Evolutionary conservation across 1,140 invertebrate genomes (phyloP), one percentile per base, ranked within the genome.

Genomic region (Chymomyza costata): DNA sequence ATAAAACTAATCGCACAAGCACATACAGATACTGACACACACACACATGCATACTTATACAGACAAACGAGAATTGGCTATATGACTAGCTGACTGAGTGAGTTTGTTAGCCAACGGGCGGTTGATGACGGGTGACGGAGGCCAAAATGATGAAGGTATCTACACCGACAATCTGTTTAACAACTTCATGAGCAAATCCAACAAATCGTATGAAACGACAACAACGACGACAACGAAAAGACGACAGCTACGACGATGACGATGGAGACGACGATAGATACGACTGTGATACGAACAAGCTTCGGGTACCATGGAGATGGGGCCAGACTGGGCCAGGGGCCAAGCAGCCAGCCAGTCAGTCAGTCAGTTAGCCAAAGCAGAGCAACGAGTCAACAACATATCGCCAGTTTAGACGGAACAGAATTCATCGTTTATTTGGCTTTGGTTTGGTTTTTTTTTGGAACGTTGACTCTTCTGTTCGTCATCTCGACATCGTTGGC

Each of bases 181-280:
- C 81, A 83, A 83, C 81, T 83, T 83, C 81, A 83, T 83, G 81
- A 83, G 81, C 71, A 83, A 83, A 83, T 83, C 81, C 81, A 83
- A 83, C 81, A 81, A 83, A 83, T 83, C 81, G 81, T 80, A 80
- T 80, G 69, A 78, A 44, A 57, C 55, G 61, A 49, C 41, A 38
- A 37, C 56, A 51, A 58, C 46, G 34, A 48, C 31, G 44, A 44
- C 7, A 30, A 17, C 49, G 19, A 44, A 19, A 14, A 7, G 15
- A 50, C 31, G 30, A 44, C 39, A 30, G 18, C 44, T 8, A 31
- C 37, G 21, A 45, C 40, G 19, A 35, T 32, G 19, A 50, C 47
- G 7, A 14, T 25, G 14, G 34, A 10, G 38, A 25, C 34, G 40
- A 17, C 8, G 41, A 16, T 25, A 21, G 16, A 39, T 41, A 44